Evolutionary conservation across 2,797 vertebrate species (phyloP), one percentile per base, ranked within the genome.

Genomic region (Pteronotus mesoamericanus): DNA sequence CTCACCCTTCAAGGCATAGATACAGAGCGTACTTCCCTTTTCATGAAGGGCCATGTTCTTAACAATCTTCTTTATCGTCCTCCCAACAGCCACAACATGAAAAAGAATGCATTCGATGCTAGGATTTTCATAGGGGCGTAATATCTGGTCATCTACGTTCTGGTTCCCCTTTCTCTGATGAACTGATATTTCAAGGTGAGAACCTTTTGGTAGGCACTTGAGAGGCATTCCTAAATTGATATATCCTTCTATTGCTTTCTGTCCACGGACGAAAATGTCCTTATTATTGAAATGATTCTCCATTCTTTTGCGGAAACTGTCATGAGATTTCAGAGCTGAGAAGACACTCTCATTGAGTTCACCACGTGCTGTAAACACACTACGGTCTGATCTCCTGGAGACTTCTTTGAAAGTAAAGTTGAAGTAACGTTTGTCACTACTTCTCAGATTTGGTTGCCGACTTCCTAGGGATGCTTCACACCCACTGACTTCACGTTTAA

Each of bases 141-240:
- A 48, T 12, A 69, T 18, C 71, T 39, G 46, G 51, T 12, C 26
- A 9, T 2, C 12, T 64, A 6, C 16, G 53, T 57, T 5, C 26
- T 29, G 9, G 9, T n/a, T 37, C 9, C 0, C 18, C 5, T 37
- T 22, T 46, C 8, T 78, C 53, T 19, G 12, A 55, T 5, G 6
- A 44, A 75, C 29, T 9, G 3, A 86, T 83, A 97, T 78, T 68
- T 72, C 66, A 29, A 86, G 86, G 34, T 91, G 68, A 42, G 91
- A 91, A 3, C 4, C 16, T 22, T 4, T 2, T 22, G 69, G 91
- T 15, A 97, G 61, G n/a, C 57, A 95, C n/a, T 95, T 97, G 46
- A 97, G 75, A 74, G 96, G 86, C 94, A 96, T 97, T 46, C 94
- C 96, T 71, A 97, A 83, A 55, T 97, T 96, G 68, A 96, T 2